Evolutionary conservation across 2,113 vertebrate species (phyloP).

Genomic region (Mesitornis unicolor): DNA sequence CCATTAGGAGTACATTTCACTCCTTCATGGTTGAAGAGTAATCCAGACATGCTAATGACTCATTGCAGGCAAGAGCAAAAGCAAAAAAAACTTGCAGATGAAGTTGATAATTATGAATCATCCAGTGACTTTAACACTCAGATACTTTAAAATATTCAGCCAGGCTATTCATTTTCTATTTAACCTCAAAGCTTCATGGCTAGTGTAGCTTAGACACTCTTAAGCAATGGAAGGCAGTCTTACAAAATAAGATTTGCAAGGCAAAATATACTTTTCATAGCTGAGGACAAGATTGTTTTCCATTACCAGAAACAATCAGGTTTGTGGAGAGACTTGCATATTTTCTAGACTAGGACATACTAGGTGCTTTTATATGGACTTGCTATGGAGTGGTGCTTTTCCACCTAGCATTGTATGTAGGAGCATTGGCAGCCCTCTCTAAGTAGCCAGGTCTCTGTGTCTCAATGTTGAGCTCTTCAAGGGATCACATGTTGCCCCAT

Average conservation of each 20-base stretch:
- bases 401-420: background rate
- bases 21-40: background rate
- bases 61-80: background rate
- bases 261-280: background rate
- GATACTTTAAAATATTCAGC: background rate
- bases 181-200: background rate
- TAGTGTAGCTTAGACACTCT: background rate
- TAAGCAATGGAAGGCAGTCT: background rate
- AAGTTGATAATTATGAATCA: conserved; percentile 28
- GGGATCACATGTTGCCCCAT: background rate
- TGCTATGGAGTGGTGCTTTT: background rate
- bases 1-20: background rate
- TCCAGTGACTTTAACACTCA: background rate
- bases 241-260: background rate
- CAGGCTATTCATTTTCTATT: background rate
- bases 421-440: background rate
- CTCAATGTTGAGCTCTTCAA: background rate
- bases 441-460: background rate
- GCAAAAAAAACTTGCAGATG: background rate
- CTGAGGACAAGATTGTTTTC: background rate
- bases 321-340: background rate
- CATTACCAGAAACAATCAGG: background rate
- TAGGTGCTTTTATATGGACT: background rate
- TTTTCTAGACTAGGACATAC: background rate
- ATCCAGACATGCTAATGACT: conserved; percentile 6